Base-by-base conservation (phyloP, 2,113 vertebrate species). In the Vanacampus margaritifer region DNA sequence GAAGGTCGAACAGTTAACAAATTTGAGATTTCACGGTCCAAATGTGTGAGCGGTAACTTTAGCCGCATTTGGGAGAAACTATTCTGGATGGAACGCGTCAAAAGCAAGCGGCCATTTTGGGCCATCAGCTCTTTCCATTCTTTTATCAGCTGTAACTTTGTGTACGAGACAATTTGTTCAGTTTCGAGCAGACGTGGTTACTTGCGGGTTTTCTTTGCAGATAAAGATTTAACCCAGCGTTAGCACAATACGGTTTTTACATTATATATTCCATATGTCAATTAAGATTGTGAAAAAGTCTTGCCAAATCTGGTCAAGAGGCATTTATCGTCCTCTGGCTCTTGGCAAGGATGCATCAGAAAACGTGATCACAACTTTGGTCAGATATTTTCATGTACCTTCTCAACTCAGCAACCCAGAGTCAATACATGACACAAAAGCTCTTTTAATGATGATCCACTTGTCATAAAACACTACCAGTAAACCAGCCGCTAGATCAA, bases 391-490 rank as follows among this genome's bases (percentile, higher is more conserved):
- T 10, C 5, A 54, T 57, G 54, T 11, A 35, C 54, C 12, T 19
- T 16, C 5, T 32, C 54, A 57, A 57, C 13, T 26, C 54, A 32
- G 26, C 1, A 54, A 54, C 32, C 32, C 14, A 35, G 4, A 21
- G 32, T 17, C 26, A n/a, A 39, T 14, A 23, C 26, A 17, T 41
- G 37, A 41, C n/a, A 16, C 3, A 10, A n/a, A 59, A 36, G 12
- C 60, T 26, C 60, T 62, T 46, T 62, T 41, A 41, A 23, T 41
- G 39, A 62, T 26, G 39, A 17, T 24, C 12, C 60, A 45, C 39
- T 43, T 26, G 60, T 43, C 60, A 62, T 62, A 62, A 62, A 62
- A 23, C 58, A 16, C 37, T 23, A 24, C 36, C 59, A 62, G 39
- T 62, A 62, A 62, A 62, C 23, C 23, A 9, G 23, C 59, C 14